Evolutionary conservation across 2,113 vertebrate species (phyloP).

Genomic region (Uria lomvia): DNA sequence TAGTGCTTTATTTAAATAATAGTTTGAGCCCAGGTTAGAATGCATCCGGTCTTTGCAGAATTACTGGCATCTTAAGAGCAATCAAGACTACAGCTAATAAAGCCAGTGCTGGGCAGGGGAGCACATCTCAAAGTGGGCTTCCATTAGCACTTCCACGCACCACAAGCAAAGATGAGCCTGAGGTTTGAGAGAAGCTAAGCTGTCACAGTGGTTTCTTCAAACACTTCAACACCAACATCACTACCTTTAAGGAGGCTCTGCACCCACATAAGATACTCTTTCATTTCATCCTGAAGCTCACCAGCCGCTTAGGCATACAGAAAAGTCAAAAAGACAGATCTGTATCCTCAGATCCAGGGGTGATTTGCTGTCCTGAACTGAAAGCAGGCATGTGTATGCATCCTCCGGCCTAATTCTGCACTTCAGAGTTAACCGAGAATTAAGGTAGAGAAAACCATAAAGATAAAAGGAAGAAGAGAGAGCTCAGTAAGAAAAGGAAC

Average conservation of each 20-base stretch:
- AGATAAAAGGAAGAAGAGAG: background rate
- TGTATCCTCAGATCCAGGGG: fast-evolving
- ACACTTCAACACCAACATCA: background rate
- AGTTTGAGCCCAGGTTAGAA: background rate
- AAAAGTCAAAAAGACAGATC: background rate
- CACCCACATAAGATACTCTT: background rate
- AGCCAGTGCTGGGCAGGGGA: background rate
- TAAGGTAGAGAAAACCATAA: background rate
- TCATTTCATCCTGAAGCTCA: background rate
- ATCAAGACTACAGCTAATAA: background rate
- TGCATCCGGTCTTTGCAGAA: background rate
- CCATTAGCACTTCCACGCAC: background rate
- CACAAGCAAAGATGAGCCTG: background rate
- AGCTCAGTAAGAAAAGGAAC: background rate
- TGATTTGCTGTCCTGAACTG: background rate
- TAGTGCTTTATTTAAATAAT: background rate
- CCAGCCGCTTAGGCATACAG: background rate
- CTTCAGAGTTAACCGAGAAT: background rate
- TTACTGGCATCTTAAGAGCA: background rate
- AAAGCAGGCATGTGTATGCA: background rate
- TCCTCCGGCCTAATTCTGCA: background rate
- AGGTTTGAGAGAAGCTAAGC: background rate
- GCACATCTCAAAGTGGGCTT: background rate
- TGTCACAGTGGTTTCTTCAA: background rate
- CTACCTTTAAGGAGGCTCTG: background rate